Base-by-base conservation (phyloP, 2,797 vertebrate species). In the Pipistrellus kuhlii region DNA sequence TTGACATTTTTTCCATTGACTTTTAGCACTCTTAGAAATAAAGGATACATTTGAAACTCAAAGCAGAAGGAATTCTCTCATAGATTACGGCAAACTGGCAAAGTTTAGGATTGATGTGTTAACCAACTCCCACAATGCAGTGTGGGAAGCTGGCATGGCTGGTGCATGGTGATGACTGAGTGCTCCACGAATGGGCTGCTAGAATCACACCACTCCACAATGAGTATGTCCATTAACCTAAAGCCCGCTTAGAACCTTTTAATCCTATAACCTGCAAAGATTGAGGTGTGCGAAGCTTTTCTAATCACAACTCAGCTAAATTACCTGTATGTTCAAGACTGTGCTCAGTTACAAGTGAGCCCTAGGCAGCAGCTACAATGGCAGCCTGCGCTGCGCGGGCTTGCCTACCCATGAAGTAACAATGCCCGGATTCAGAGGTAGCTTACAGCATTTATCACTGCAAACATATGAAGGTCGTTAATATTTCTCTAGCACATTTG, bases 1-100 rank as follows among this genome's bases (percentile, higher is more conserved):
- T 84, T 93, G 53, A 38, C 91, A 94, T 83, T 96, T 97, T 96
- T 97, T 14, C 68, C 80, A 94, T 95, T 96, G 30, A 76, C 10
- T 96, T 94, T 90, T 87, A 96, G 57, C 85, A 91, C 30, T 90
- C 38, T 96, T 82, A 95, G 85, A 97, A 96, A 91, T 86, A 82
- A 97, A 73, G 89, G 80, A 94, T 96, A 76, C 90, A 95, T 96
- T 92, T 97, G 87, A 97, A 94, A 95, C 66, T 48, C 82, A 35
- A 25, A n/a, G 53, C 27, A 93, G 59, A 91, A 97, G 85, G 48
- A 91, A 94, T 95, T 97, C 91, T 71, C 35, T 96, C 97, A 90
- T 93, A 96, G 94, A 78, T 90, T 83, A 77, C 48, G 85, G 25
- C n/a, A 96, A 94, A 97, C 92, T 88, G 96, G 89, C 85, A 90